Evolutionary conservation across 2,797 vertebrate genomes (phyloP), one percentile per base, ranked within the genome.

Genomic region (Alosa sapidissima): DNA sequence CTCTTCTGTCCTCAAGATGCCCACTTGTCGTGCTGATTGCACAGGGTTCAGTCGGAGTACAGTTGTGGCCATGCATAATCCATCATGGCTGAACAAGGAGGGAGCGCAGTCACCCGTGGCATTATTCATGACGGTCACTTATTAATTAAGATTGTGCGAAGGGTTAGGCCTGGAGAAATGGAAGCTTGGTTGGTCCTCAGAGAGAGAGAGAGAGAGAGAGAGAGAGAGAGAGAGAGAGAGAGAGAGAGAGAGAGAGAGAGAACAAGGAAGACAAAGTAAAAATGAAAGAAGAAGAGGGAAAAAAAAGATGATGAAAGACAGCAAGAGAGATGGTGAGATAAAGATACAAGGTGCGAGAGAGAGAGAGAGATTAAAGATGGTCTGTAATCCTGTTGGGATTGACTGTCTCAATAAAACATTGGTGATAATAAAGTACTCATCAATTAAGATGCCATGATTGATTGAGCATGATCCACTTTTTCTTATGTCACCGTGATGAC

Each of bases 111-210:
- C 81, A 82, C 82, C n/a, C n/a, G 21, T 84, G 86, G 72, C 62
- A 87, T 86, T 62, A 47, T 84, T 84, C 62, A 88, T 72, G 5
- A 48, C 62, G 68, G 83, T 86, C 81, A 84, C 36, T 89, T 54
- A 88, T 83, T 89, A 87, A 88, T 88, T 86, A 84, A 82, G 48
- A 84, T 54, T 36, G 28, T 72, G 65, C 65, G 36, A 72, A 72
- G 65, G 84, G 84, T 24, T 13, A 11, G 33, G 49, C 60, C 41
- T 45, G 65, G 62, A 86, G 81, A 83, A 85, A 81, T 11, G 33
- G 21, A 81, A 33, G 16, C 45, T 49, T 41, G 19, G 45, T 85
- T 51, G 16, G 54, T 19, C n/a, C 33, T 82, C 60, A 49, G 45
- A 81, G 65, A 72, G 54, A n/a, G 52, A 28, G 75, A 81, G 41